These are phyloP conservation scores for Lucinisca nassula DNA, from an alignment of 2,888 invertebrate genomes.

Conservation along the genomic window DNA sequence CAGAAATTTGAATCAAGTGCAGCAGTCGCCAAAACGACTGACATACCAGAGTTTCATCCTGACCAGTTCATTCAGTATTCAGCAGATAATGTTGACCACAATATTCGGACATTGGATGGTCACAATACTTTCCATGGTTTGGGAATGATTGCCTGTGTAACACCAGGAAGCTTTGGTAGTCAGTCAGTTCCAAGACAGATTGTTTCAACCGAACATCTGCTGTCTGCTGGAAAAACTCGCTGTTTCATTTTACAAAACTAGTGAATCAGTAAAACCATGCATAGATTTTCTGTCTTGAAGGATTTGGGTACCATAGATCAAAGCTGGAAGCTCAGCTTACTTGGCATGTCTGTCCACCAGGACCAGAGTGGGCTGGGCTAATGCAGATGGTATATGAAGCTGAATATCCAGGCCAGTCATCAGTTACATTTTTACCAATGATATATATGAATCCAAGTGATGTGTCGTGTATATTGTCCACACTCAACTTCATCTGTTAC, in stretches of 20 bases:
- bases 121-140: constrained; percentile 45
- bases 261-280: background rate
- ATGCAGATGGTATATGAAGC: too few species aligned
- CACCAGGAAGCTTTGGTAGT: constrained; percentile 22
- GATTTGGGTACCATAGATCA: background rate
- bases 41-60: constrained; percentile 23
- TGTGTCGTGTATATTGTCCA: too few species aligned
- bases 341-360: too few species aligned
- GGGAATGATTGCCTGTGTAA: constrained; percentile 38
- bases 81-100: constrained; percentile 48
- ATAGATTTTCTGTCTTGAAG: background rate
- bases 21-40: constrained; percentile 43
- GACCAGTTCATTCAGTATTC: constrained; percentile 35
- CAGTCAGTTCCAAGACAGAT: background rate
- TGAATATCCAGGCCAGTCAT: too few species aligned
- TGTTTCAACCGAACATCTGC: constrained; percentile 15
- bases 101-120: constrained; percentile 40
- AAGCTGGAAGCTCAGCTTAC: background rate
- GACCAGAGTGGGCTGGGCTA: too few species aligned
- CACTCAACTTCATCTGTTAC: too few species aligned
- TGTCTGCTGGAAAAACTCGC: constrained; percentile 23
- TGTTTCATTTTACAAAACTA: background rate
- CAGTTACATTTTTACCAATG: too few species aligned
- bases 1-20: constrained; percentile 68
- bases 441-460: too few species aligned